Base-by-base conservation (phyloP, 2,888 invertebrate genomes). In the Gortyna flavago region DNA sequence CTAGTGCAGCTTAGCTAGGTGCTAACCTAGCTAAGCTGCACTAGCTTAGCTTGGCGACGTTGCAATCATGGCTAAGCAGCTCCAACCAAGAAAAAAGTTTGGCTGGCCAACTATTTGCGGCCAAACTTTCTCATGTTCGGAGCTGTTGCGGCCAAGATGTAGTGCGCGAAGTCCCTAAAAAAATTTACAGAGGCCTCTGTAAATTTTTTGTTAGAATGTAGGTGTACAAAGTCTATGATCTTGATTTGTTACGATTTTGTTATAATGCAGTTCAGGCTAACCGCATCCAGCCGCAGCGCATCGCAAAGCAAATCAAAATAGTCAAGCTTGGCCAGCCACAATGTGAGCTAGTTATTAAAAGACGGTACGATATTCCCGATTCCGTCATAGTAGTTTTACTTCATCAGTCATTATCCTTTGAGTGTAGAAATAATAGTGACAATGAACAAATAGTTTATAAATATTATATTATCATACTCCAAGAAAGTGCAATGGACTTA, bases 231-330 rank as follows among this genome's bases (percentile, higher is more conserved):
- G 16, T 32, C 44, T 44, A 44, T 44, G 44, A 74, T 2, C 38
- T 54, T 8, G 29, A 29, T 62, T 74, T 75, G 29, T 62, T 73
- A 62, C 73, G 2, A 11, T 51, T 62, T 67, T 48, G 9, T 82
- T 83, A 29, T 57, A 65, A 78, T 69, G 3, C 79, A 83, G 64
- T 83, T 7, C 66, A 79, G 51, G 16, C 48, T 57, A 32, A 80
- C 48, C 0, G n/a, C 77, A 29, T 59, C 65, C 6, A 59, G 66
- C 41, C 77, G 51, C 77, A 51, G 41, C 2, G 32, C 57, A 25
- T 59, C 79, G 7, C 48, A 59, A 76, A 59, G 41, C 65, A 54
- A 74, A 81, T 62, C 51, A 83, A 83, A 77, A 76, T 66, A 41
- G 11, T 25, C 59, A 18, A 21, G 44, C 51, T 29, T 35, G 7